Conservation (phyloP, 2,113 vertebrate genomes). For the Meleagris gallopavo region DNA sequence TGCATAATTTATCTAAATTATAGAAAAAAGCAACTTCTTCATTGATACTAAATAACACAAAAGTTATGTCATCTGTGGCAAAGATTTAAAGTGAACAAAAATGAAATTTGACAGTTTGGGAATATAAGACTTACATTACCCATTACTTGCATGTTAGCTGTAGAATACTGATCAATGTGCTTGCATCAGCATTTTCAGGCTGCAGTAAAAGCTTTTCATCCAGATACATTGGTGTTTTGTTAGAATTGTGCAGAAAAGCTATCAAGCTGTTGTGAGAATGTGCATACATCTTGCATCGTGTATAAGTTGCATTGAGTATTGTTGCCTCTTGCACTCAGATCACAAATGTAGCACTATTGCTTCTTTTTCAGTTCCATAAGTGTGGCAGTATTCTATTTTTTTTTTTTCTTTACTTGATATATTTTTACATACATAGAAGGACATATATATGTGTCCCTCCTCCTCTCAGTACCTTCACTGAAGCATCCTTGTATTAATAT, state of each 20-base stretch:
- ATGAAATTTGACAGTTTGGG: neutral
- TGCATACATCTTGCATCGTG: fast-evolving
- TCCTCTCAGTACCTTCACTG: neutral
- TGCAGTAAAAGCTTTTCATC: neutral
- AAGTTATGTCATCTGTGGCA: neutral
- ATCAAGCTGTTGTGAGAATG: neutral
- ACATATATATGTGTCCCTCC: neutral
- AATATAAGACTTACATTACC: neutral
- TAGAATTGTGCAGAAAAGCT: neutral
- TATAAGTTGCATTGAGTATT: neutral
- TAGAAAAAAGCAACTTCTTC: fast-evolving
- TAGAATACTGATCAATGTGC: neutral
- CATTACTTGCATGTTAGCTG: neutral
- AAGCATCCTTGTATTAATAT: neutral
- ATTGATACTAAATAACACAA: neutral
- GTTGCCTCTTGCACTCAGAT: neutral
- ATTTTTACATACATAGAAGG: neutral
- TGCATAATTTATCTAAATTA: neutral
- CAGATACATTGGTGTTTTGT: neutral
- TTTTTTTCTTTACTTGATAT: neutral
- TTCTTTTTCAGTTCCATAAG: neutral
- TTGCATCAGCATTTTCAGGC: neutral
- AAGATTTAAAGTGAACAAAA: neutral
- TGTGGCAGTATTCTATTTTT: neutral
- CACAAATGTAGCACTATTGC: fast-evolving